Conservation (phyloP, 2,888 invertebrate species). For the Sipunculus nudus region DNA sequence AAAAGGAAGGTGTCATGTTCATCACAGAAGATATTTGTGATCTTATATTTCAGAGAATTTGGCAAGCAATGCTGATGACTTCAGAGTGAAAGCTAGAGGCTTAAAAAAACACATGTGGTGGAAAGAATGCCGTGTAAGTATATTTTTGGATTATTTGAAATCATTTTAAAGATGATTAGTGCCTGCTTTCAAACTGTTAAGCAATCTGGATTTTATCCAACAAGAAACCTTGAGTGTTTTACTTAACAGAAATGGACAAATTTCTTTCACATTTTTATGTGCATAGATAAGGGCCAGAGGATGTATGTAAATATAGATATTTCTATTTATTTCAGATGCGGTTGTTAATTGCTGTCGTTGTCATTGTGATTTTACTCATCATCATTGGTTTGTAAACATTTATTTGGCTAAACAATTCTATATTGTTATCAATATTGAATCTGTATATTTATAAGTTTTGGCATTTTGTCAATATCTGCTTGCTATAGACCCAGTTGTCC, state of each 20-base stretch:
- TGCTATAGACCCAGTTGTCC: too few relatives aligned
- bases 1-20: too few relatives aligned
- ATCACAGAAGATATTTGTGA: too few relatives aligned
- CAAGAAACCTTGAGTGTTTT: too few relatives aligned
- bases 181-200: too few relatives aligned
- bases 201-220: too few relatives aligned
- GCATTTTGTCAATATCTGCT: too few relatives aligned
- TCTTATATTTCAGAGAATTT: constrained; percentile 50
- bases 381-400: constrained; percentile 60
- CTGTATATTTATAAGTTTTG: too few relatives aligned
- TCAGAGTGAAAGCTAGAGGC: constrained; percentile 52
- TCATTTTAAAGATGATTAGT: too few relatives aligned
- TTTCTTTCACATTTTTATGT: constrained; percentile 5
- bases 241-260: neutral
- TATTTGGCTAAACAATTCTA: too few relatives aligned
- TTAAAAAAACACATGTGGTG: constrained; percentile 61
- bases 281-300: too few relatives aligned
- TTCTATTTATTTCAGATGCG: constrained; percentile 51
- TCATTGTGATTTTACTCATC: constrained; percentile 53
- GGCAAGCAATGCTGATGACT: constrained; percentile 56
- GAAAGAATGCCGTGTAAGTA: constrained; percentile 60
- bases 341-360: constrained; percentile 51
- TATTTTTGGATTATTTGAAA: neutral
- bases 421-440: too few relatives aligned
- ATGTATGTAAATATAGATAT: neutral